Evolutionary conservation across 1,140 invertebrate species (phyloP), one percentile per base, ranked within the genome.

Genomic region (Drosophila melanica): DNA sequence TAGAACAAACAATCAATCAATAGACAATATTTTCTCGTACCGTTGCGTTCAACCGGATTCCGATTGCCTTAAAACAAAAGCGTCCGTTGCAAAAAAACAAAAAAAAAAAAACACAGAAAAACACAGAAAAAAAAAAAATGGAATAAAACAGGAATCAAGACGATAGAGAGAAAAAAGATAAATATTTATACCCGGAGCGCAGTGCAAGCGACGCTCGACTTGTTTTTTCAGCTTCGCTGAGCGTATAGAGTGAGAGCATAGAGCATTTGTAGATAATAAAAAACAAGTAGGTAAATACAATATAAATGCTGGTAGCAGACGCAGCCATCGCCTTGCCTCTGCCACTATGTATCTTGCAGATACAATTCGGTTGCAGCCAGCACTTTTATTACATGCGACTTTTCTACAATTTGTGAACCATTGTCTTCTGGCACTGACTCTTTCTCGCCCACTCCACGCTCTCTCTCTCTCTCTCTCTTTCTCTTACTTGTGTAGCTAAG

Each of bases 221-320:
- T 89, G 84, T 89, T 89, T 82, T 89, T 89, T 89, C 84, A 89
- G 84, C 84, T 89, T 89, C 85, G 85, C 69, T 89, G 84, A 89
- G 84, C 85, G 84, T 82, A 68, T 84, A 85, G 70, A 75, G 75
- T 58, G 47, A 59, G 81, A 89, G 84, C 37, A 64, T 45, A 58
- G 65, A 87, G 79, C 84, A 85, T 85, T 85, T 90, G 74, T 80
- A 90, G 84, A 90, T 90, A 89, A 89, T 90, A 89, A 89, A 89
- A 90, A 89, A 89, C 84, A 90, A 89, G 85, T 89, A 89, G 84
- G 84, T 89, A 89, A 89, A 89, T 89, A 89, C 84, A 89, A 89
- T 89, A 87, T 87, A 89, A 89, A 89, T 89, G 84, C 84, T 89
- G 84, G 84, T 89, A 80, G 84, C 72, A 70, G 44, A 59, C 78